These are phyloP conservation scores for Mnemiopsis leidyi DNA, from an alignment of 37 sponge, comb jelly and placozoan genomes.

Conservation along the genomic window DNA sequence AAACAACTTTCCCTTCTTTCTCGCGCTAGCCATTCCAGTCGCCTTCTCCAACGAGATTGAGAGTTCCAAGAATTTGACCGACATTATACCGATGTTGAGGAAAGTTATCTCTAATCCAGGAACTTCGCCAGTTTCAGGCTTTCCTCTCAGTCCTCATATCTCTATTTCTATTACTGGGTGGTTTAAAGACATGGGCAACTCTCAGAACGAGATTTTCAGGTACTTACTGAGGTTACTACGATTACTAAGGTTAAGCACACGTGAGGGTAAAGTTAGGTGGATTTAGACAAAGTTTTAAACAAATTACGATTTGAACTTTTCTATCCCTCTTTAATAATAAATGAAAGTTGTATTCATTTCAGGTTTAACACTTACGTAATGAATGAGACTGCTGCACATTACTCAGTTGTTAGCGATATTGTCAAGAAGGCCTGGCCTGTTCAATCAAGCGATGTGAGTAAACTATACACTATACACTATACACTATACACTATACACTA, in stretches of 20 bases:
- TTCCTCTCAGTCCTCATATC: neutral
- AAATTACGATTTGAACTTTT: no score
- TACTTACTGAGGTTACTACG: neutral
- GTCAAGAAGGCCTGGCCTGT: neutral
- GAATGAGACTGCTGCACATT: conserved; percentile 33
- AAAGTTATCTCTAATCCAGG: neutral
- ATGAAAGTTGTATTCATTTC: no score
- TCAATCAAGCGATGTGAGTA: neutral
- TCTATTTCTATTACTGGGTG: neutral
- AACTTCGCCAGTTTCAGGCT: neutral
- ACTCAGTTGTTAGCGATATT: conserved; percentile 37
- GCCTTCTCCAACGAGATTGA: conserved; percentile 42
- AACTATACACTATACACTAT: neutral
- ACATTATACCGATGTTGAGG: neutral
- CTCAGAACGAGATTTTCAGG: neutral
- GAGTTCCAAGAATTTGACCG: neutral
- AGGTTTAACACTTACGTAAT: neutral
- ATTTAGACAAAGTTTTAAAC: no score
- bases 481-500: neutral
- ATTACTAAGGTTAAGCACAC: no score
- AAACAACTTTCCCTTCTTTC: neutral
- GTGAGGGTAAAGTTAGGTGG: no score
- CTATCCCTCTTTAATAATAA: no score
- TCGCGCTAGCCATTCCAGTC: conserved; percentile 1
- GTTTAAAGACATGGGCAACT: neutral